Conservation (phyloP, 53 echinoderm and acorn worm species). For the Holothuria scabra region DNA sequence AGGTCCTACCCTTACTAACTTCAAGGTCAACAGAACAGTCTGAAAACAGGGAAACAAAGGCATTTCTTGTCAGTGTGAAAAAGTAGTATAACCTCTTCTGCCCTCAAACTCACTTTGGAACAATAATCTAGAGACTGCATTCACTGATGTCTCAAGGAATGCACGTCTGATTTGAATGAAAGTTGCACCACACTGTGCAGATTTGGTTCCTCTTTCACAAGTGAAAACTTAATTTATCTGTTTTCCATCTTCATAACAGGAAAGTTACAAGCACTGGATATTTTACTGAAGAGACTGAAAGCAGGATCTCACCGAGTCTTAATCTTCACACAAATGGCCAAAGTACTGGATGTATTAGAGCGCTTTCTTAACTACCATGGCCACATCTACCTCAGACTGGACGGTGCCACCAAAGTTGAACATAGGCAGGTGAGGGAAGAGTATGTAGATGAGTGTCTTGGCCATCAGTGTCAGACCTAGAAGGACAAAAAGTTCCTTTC, state of each 20-base stretch:
- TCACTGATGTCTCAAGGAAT: too few species aligned
- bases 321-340: conserved; percentile 99
- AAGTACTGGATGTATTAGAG: conserved; percentile 95
- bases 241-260: conserved; percentile 42
- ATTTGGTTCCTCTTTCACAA: too few species aligned
- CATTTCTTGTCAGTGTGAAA: too few species aligned
- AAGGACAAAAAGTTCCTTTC: conserved; percentile 23
- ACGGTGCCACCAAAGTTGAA: conserved; percentile 95
- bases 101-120: too few species aligned
- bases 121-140: too few species aligned
- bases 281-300: conserved; percentile 80
- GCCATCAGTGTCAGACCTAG: conserved; percentile 50
- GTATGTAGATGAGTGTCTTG: not conserved
- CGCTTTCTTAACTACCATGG: conserved; percentile 98
- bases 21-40: too few species aligned
- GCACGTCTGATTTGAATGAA: too few species aligned
- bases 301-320: conserved; percentile 71
- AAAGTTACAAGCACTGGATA: conserved; percentile 89
- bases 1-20: too few species aligned
- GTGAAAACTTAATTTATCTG: too few species aligned
- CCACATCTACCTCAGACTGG: conserved; percentile 96
- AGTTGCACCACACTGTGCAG: too few species aligned
- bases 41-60: too few species aligned
- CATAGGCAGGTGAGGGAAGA: conserved; percentile 80
- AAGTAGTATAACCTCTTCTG: too few species aligned